A percentile compares a stretch with the other conserved stretches of the same genome.
phyloP scores from a whole-genome alignment of 2,888 invertebrate genomes.

The Cephus pulcher region DNA sequence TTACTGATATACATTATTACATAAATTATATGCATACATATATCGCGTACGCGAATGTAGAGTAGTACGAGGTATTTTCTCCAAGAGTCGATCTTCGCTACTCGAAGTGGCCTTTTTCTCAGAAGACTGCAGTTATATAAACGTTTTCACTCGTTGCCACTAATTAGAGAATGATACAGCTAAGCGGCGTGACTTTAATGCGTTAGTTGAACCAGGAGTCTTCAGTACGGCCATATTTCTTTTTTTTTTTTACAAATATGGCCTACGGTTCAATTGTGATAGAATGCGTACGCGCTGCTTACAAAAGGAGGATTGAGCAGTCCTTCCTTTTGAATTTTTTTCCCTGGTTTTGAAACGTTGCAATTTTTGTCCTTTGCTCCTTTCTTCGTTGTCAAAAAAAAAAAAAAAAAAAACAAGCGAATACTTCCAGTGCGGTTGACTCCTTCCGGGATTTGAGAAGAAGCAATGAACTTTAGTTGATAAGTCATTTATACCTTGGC shows the following conservation, averaged over 20 bases:
- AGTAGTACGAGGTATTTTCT: not conserved
- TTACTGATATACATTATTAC: not conserved
- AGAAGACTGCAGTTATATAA: constrained; percentile 57
- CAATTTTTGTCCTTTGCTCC: constrained; percentile 20
- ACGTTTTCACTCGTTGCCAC: not conserved
- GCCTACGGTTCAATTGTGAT: not conserved
- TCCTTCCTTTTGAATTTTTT: not conserved
- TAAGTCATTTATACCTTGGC: not conserved
- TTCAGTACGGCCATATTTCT: not conserved
- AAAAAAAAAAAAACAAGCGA: constrained; percentile 15
- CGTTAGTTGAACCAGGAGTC: not conserved
- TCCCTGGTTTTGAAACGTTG: constrained; percentile 25
- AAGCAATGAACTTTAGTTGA: not conserved
- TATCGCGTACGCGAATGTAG: not conserved
- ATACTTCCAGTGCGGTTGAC: constrained; percentile 9
- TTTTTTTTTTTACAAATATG: not conserved
- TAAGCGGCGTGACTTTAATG: not conserved
- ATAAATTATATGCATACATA: not conserved
- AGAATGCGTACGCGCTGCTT: not conserved
- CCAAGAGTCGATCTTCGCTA: constrained; percentile 14
- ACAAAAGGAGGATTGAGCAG: not conserved
- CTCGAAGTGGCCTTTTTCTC: constrained; percentile 57
- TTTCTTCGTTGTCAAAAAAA: constrained; percentile 14
- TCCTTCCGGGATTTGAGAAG: not conserved
- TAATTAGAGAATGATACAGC: not conserved